Conservation (phyloP, 2,888 invertebrate genomes). For the Abrostola tripartita region DNA sequence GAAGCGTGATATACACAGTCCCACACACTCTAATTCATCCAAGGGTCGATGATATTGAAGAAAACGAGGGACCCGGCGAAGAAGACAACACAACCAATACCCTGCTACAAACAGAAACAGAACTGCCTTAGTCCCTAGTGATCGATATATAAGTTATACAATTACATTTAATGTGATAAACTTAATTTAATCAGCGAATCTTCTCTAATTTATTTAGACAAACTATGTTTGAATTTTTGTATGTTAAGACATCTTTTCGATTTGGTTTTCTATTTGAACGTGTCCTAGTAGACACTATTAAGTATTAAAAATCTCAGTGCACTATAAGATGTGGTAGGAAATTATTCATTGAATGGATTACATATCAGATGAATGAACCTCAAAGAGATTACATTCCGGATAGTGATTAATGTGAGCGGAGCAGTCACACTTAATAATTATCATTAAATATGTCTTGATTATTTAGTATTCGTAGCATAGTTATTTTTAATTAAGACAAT, state of each 20-base stretch:
- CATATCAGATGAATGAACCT: too few species aligned
- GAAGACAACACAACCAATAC: slow-evolving; percentile 18
- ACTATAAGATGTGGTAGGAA: too few species aligned
- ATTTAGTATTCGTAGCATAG: too few species aligned
- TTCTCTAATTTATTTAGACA: background rate
- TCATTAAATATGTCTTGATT: too few species aligned
- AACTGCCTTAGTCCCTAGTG: slow-evolving; percentile 28
- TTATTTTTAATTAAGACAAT: too few species aligned
- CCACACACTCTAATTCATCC: slow-evolving; percentile 38
- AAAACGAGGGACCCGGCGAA: slow-evolving; percentile 19
- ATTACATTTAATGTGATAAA: slow-evolving; percentile 33
- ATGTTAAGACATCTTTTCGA: background rate
- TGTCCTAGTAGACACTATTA: too few species aligned
- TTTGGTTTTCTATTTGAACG: too few species aligned
- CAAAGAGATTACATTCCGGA: too few species aligned
- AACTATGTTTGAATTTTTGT: background rate
- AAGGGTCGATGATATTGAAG: slow-evolving; percentile 7
- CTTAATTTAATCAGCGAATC: background rate
- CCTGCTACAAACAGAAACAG: slow-evolving; percentile 25
- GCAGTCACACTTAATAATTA: too few species aligned
- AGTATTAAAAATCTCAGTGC: too few species aligned
- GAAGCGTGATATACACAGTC: slow-evolving; percentile 46
- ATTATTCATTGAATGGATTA: too few species aligned
- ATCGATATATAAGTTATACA: slow-evolving; percentile 17
- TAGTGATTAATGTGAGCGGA: too few species aligned